Evolutionary conservation across 1,140 invertebrate genomes (phyloP), one percentile per base, ranked within the genome.

Genomic region (Euura lappo): DNA sequence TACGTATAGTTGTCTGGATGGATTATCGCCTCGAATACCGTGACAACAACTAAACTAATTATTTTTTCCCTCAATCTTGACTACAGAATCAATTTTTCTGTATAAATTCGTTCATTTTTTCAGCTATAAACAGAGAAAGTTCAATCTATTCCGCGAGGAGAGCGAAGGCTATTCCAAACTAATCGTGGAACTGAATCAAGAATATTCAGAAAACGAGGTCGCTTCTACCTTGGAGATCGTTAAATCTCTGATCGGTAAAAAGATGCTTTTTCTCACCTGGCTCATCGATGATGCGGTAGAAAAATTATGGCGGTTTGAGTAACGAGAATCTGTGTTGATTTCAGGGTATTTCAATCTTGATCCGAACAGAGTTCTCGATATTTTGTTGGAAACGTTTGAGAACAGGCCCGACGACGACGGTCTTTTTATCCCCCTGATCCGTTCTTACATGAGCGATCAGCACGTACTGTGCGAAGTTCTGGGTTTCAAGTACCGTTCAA

Each of bases 101-200:
- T 43, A 72, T 46, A 75, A 44, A 13, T 43, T 79, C 45, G 68
- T 74, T 78, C 77, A 83, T 81, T 71, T 78, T 92, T 93, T 76
- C 87, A 99, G 97, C 87, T 99, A 99, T 85, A 99, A 99, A 86
- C 99, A 99, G 86, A 93, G 98, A 78, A 99, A 99, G 82, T 99
- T 99, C 86, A 99, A 99, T 90, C 90, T 99, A 73, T 96, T 99
- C 82, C 91, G 98, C 69, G 99, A 99, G 90, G 99, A 99, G 88
- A 98, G 94, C 89, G 99, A 99, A 92, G 99, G 99, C 4, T 99
- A 98, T 89, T 95, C 98, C 4, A 99, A 99, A 88, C 89, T 99
- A 5, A 94, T 99, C 60, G 94, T 96, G n/a, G 98, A 99, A 89
- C 89, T 99, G 72, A 97, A 95, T 90, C 96, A 96, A 86, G 93